Conservation (phyloP, 64 coral and sea anemone genomes). For the Catalaphyllia jardinei region DNA sequence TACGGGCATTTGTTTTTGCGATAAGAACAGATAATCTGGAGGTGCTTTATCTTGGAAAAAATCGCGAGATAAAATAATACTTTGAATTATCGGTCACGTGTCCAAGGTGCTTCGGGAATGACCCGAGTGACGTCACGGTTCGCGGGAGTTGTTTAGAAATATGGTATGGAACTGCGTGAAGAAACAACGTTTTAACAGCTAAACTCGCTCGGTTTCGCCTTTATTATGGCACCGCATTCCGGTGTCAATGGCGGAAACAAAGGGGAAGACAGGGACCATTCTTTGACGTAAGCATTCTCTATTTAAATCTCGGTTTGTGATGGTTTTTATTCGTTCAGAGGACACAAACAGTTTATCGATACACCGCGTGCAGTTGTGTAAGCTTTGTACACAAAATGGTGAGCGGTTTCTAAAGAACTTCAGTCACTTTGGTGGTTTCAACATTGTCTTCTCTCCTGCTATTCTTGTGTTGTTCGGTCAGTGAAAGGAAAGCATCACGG, state of each 20-base stretch:
- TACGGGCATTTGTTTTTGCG: too few species aligned
- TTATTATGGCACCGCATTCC: slow-evolving; percentile 29
- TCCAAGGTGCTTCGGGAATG: neutral
- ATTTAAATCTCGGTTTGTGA: neutral
- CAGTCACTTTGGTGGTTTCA: neutral
- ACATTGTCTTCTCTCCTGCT: neutral
- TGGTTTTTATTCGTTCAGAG: neutral
- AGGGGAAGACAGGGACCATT: slow-evolving; percentile 3
- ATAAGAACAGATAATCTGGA: too few species aligned
- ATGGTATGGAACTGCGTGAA: slow-evolving; percentile 10
- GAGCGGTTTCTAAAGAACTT: neutral
- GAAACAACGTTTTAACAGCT: neutral
- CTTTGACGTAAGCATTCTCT: slow-evolving; percentile 17
- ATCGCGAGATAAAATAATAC: neutral
- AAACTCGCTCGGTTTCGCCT: slow-evolving; percentile 17
- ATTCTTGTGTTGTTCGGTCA: neutral
- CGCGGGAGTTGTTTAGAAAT: slow-evolving; percentile 7
- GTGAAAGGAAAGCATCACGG: neutral
- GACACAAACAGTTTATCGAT: neutral
- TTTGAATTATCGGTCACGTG: slow-evolving; percentile 24
- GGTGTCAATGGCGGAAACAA: slow-evolving; percentile 30
- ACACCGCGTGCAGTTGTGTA: neutral
- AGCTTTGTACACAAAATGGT: neutral
- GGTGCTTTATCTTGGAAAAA: too few species aligned
- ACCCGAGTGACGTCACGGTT: slow-evolving; percentile 30